These are phyloP conservation scores for Xyrichtys novacula DNA, from an alignment of 2,797 vertebrate species.

Conservation along the genomic window DNA sequence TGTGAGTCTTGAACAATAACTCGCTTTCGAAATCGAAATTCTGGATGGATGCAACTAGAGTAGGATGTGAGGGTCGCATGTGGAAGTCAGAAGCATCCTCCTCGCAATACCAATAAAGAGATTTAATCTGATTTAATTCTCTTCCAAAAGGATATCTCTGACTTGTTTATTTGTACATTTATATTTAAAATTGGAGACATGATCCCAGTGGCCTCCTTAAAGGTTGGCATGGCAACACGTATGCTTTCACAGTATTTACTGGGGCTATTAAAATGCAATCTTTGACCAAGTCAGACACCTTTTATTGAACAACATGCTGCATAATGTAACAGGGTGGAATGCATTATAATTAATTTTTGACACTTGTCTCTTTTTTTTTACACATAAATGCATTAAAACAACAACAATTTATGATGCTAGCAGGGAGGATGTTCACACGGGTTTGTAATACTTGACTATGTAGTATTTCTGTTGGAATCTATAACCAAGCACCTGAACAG, in stretches of 20 bases:
- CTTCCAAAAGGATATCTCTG: not conserved
- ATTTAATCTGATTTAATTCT: not conserved
- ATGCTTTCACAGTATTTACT: conserved; percentile 7
- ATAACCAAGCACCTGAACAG: conserved; percentile 26
- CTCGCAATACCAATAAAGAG: not conserved
- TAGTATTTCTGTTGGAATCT: conserved; percentile 41
- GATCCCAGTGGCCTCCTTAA: conserved; percentile 1
- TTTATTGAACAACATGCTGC: not conserved
- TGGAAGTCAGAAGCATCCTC: not conserved
- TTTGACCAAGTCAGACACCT: conserved; percentile 7
- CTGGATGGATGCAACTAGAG: conserved; percentile 24
- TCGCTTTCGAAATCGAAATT: conserved; percentile 34
- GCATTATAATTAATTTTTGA: not conserved
- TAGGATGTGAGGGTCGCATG: conserved; percentile 21
- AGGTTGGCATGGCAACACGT: conserved; percentile 10
- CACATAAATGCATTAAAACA: not conserved
- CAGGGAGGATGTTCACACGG: not conserved
- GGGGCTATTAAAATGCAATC: conserved; percentile 8
- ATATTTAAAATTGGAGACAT: not conserved
- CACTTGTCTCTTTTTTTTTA: not conserved
- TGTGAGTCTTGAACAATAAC: conserved; percentile 40
- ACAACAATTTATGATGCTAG: not conserved
- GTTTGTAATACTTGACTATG: conserved; percentile 24
- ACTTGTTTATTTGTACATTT: not conserved
- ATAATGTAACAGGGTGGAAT: conserved; percentile 13